Evolutionary conservation across 2,888 invertebrate species (phyloP), one percentile per base, ranked within the genome.

Genomic region (Hirtodrosophila duncani): DNA sequence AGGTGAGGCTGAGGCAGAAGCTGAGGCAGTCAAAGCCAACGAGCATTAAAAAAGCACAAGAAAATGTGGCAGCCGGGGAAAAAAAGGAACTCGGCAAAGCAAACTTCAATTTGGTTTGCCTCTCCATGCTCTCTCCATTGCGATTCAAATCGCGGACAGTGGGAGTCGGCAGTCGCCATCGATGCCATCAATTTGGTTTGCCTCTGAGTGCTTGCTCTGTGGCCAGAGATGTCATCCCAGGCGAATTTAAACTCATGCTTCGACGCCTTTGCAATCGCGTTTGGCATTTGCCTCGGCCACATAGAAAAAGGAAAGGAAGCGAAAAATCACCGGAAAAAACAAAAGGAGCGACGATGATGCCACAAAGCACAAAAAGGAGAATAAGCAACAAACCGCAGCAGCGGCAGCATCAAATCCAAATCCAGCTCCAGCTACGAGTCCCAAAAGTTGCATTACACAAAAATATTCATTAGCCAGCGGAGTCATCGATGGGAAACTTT

Each of bases 231-330:
- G 70, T 69, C 56, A 41, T 31, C 64, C 74, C 74, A 50, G 48
- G 64, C 67, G 74, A 55, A 64, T 72, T 78, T 67, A 62, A 56
- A 39, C 78, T 67, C 56, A 70, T 67, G 78, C 72, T 74, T 72
- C 75, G 70, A 72, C 72, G 72, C 72, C 79, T 78, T 69, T 58
- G 67, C 75, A 78, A 72, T 72, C 58, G 70, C 75, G 63, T 70
- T 72, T 74, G 75, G 57, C 61, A 57, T 72, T 74, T 67, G 67
- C 64, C 70, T 70, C 66, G 59, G 59, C 51, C 53, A 55, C 60
- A 30, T 5, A 36, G 11, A 18, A 14, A 2, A 9, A n/a, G 14
- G 1, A 4, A 14, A 8, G 11, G 9, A 5, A 8, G 9, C 17
- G 9, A 11, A 42, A 11, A 14, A 8, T 11, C 17, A 36, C 3